Percentiles rank a stretch among this genome's conserved stretches.
Conservation (phyloP, 2,888 invertebrate genomes). For the Drosophila suboccidentalis region DNA sequence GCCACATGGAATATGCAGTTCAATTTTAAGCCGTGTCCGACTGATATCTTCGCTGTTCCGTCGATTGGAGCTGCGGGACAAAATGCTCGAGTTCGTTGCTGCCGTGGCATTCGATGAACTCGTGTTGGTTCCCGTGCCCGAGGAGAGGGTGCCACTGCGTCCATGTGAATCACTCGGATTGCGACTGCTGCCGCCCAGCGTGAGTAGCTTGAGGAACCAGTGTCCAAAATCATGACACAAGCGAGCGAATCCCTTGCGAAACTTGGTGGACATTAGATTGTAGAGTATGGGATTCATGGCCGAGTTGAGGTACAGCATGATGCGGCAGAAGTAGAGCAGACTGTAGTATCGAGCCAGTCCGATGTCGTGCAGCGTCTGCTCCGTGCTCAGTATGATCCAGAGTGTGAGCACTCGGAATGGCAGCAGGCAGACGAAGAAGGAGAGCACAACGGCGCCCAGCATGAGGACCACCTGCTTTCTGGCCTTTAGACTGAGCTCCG, state of each 20-base stretch:
- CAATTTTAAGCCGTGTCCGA: constrained; percentile 72
- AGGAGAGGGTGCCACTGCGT: constrained; percentile 77
- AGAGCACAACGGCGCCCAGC: constrained; percentile 94
- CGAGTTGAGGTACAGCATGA: constrained; percentile 95
- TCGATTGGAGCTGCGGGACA: constrained; percentile 88
- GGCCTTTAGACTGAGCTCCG: constrained; percentile 90
- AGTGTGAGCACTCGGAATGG: constrained; percentile 94
- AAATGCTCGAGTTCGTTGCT: constrained; percentile 87
- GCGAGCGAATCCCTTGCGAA: constrained; percentile 92
- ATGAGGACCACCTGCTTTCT: constrained; percentile 94
- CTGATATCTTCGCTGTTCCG: constrained; percentile 86
- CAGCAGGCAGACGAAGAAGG: constrained; percentile 95
- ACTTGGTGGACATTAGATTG: constrained; percentile 96
- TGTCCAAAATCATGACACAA: constrained; percentile 86
- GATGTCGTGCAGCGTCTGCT: constrained; percentile 89
- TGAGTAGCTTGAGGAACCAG: constrained; percentile 51
- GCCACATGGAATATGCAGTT: constrained; percentile 76
- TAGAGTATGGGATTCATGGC: constrained; percentile 97
- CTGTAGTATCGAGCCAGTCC: constrained; percentile 93
- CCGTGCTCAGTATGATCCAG: constrained; percentile 92
- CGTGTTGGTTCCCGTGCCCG: constrained; percentile 86
- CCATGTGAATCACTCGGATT: constrained; percentile 33
- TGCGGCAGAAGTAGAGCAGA: constrained; percentile 92
- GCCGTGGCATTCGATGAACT: constrained; percentile 86
- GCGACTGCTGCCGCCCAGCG: constrained; percentile 62